A percentile compares a stretch with the other conserved stretches of the same genome.
These are phyloP conservation scores for Micromesistius poutassou DNA, from an alignment of 2,797 vertebrate genomes.

Conservation along the genomic window DNA sequence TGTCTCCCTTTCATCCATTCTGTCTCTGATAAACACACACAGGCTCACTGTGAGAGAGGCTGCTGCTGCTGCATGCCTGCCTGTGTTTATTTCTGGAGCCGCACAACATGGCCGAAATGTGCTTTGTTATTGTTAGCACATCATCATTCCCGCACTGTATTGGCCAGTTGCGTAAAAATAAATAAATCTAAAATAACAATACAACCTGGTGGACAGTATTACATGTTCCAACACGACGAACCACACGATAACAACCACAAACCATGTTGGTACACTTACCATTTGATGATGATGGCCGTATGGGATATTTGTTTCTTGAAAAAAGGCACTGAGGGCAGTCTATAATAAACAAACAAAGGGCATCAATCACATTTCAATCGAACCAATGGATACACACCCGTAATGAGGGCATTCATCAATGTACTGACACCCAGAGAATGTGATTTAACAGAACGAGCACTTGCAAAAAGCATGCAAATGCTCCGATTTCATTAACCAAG, in stretches of 20 bases:
- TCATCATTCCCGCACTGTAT: conserved; percentile 48
- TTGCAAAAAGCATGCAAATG: not conserved
- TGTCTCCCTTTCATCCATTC: not conserved
- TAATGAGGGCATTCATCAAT: not conserved
- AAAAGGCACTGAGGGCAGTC: conserved; percentile 98
- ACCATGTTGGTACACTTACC: conserved; percentile 77
- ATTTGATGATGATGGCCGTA: conserved; percentile 98
- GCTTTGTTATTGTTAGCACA: conserved; percentile 79
- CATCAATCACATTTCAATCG: conserved; percentile 15
- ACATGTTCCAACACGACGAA: conserved; percentile 6
- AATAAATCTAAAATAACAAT: not conserved
- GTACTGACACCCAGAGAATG: not conserved
- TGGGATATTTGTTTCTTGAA: conserved; percentile 97
- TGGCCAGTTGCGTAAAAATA: conserved; percentile 6
- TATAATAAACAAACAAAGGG: conserved; percentile 61
- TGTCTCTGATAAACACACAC: not conserved
- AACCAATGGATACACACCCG: not conserved
- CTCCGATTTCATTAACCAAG: not conserved
- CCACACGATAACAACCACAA: not conserved
- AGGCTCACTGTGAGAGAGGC: conserved; percentile 25
- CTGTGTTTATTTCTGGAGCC: conserved; percentile 81
- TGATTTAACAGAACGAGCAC: not conserved
- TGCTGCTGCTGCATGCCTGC: conserved; percentile 54
- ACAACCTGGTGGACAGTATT: not conserved
- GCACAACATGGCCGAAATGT: conserved; percentile 82